phyloP scores from a whole-genome alignment of 2,888 invertebrate species.

The Empis livida region DNA sequence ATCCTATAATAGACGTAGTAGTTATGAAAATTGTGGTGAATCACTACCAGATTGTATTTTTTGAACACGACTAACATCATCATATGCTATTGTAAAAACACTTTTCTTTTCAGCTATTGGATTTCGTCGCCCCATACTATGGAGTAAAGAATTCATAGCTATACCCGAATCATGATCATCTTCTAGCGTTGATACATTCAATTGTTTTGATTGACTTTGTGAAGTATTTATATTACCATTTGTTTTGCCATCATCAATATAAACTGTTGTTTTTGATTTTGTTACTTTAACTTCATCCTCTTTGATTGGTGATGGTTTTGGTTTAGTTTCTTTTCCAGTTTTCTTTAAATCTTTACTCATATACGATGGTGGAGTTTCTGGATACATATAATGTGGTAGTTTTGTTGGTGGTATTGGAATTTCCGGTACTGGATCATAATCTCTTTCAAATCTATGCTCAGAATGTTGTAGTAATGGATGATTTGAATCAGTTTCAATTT shows the following conservation, averaged over 20 bases:
- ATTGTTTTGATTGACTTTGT: slow-evolving; percentile 34
- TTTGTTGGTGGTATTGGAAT: slow-evolving; percentile 42
- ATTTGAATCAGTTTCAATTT: slow-evolving; percentile 40
- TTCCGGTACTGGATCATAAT: slow-evolving; percentile 37
- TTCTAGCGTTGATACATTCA: slow-evolving; percentile 46
- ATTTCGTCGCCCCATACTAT: slow-evolving; percentile 46
- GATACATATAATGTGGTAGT: slow-evolving; percentile 47
- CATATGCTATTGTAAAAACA: slow-evolving; percentile 85
- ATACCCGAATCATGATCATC: slow-evolving; percentile 68
- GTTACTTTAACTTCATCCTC: slow-evolving; percentile 33
- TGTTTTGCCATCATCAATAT: slow-evolving; percentile 27
- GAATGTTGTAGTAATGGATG: slow-evolving; percentile 68
- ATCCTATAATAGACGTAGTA: no score
- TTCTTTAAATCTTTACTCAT: slow-evolving; percentile 17
- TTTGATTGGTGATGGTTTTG: slow-evolving; percentile 33
- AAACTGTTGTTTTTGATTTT: slow-evolving; percentile 26
- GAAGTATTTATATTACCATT: slow-evolving; percentile 32
- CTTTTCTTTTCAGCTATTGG: slow-evolving; percentile 79
- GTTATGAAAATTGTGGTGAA: slow-evolving; percentile 48
- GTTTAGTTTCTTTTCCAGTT: slow-evolving; percentile 18
- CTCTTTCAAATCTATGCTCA: slow-evolving; percentile 59
- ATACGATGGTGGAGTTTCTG: slow-evolving; percentile 39
- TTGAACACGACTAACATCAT: slow-evolving; percentile 70
- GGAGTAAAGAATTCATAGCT: slow-evolving; percentile 50
- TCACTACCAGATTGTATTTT: slow-evolving; percentile 69